Base-by-base conservation (phyloP, 1,140 invertebrate genomes). In the Hycleus phaleratus region DNA sequence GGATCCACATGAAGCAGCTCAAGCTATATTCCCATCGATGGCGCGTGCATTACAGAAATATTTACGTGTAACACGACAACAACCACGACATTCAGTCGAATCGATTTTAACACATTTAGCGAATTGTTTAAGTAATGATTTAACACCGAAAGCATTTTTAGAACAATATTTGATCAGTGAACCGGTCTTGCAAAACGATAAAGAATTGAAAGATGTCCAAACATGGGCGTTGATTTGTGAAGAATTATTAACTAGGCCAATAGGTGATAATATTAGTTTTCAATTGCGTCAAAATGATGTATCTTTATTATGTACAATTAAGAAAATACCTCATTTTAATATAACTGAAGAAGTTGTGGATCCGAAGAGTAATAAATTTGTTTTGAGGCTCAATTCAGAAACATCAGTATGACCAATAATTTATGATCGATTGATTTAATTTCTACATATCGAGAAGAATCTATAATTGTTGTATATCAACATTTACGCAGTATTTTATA, bases 11-110 rank as follows among this genome's bases (percentile, higher is more conserved):
- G 95, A 98, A 78, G 95, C 95, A 10, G 95, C 96, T 0, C 92
- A 97, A 70, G 93, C 95, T 0, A 92, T 98, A 12, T 98, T 98
- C 72, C 95, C 95, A 4, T 95, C 93, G 0, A 87, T 98, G 80
- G 92, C 95, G 0, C 81, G 94, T 49, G 90, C 95, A 2, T 77
- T 99, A 49, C 95, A 98, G 75, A 98, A 98, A 75, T 98, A 95
- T 75, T 77, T 99, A 43, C 81, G 95, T 24, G 88, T 97, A 1
- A 98, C 95, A 0, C 75, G 95, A 1, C 95, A 98, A 71, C 95
- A 98, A 71, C 94, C 95, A 0, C 79, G 92, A 49, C 95, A 98
- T 73, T 90, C 92, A 0, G 92, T 95, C 58, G 95, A 98, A 68
- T 87, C 89, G 8, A 95, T 98, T 11, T 67, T 85, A 38, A 79